Percentiles rank a stretch among this genome's conserved stretches.
phyloP scores from a whole-genome alignment of 1,140 invertebrate species.

The Nasonia longicornis region DNA sequence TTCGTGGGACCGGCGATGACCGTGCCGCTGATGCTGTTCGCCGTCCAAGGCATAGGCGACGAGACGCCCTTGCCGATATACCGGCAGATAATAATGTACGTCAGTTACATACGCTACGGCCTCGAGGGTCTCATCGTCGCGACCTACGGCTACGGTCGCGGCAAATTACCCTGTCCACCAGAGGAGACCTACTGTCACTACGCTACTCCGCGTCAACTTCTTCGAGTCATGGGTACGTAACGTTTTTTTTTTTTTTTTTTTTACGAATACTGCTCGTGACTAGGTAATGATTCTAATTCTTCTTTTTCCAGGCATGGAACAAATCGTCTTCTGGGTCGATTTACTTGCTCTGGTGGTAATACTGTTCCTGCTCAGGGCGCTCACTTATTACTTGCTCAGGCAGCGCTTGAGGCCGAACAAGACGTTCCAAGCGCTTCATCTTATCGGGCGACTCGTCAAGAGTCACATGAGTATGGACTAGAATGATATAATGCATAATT shows the following conservation, averaged over 20 bases:
- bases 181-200: slow-evolving; percentile 76
- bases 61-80: slow-evolving; percentile 74
- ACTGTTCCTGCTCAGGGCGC: slow-evolving; percentile 71
- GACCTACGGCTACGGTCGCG: slow-evolving; percentile 81
- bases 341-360: slow-evolving; percentile 71
- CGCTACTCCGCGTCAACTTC: slow-evolving; percentile 73
- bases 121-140: slow-evolving; percentile 84
- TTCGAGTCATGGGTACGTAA: slow-evolving; percentile 70
- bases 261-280: too few species aligned
- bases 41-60: slow-evolving; percentile 82
- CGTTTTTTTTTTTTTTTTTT: neutral
- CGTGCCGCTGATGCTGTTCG: slow-evolving; percentile 81
- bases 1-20: slow-evolving; percentile 81
- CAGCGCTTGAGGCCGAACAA: slow-evolving; percentile 77
- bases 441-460: slow-evolving; percentile 74
- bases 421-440: slow-evolving; percentile 73
- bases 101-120: slow-evolving; percentile 85
- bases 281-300: slow-evolving; percentile 9
- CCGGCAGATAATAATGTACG: slow-evolving; percentile 80
- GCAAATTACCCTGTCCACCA: slow-evolving; percentile 75
- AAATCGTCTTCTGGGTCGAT: slow-evolving; percentile 74
- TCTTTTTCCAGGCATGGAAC: slow-evolving; percentile 70
- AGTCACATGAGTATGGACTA: slow-evolving; percentile 68
- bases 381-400: slow-evolving; percentile 75
- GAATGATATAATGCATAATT: neutral